These are phyloP conservation scores for Helarctos malayanus DNA, from an alignment of 2,797 vertebrate genomes.

Conservation along the genomic window DNA sequence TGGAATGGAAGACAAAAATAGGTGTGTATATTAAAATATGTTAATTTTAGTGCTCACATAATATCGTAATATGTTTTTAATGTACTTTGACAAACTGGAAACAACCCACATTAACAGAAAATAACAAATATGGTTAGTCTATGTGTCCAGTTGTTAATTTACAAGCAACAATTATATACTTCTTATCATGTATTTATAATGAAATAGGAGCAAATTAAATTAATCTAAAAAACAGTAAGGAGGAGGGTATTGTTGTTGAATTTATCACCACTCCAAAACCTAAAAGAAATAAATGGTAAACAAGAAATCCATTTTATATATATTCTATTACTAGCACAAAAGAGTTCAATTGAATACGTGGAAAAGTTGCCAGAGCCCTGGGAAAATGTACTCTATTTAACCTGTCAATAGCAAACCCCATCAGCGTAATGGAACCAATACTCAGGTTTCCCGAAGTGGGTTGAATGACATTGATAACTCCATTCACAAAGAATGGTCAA, in stretches of 20 bases:
- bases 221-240: conserved; percentile 63
- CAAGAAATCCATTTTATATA: conserved; percentile 27
- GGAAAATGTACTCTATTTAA: conserved; percentile 80
- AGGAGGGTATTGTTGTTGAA: conserved; percentile 16
- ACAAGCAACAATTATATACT: conserved; percentile 83
- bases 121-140: conserved; percentile 86
- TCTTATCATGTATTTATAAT: conserved; percentile 82
- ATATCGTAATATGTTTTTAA: conserved; percentile 89
- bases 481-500: conserved; percentile 86
- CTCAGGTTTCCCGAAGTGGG: conserved; percentile 77
- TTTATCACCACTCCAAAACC: conserved; percentile 64
- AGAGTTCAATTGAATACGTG: conserved; percentile 63
- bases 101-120: conserved; percentile 85
- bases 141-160: conserved; percentile 80
- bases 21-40: conserved; percentile 83
- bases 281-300: conserved; percentile 63
- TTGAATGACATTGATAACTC: conserved; percentile 86
- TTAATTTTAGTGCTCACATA: conserved; percentile 86
- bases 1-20: conserved; percentile 85
- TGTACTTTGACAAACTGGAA: conserved; percentile 88
- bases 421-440: conserved; percentile 84
- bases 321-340: not conserved
- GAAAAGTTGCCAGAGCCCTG: conserved; percentile 67
- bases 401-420: conserved; percentile 78
- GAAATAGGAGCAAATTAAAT: conserved; percentile 82